Evolutionary conservation across 92 coral and sea anemone species (phyloP), one percentile per base, ranked within the genome.

Genomic region (Muricea muricata): DNA sequence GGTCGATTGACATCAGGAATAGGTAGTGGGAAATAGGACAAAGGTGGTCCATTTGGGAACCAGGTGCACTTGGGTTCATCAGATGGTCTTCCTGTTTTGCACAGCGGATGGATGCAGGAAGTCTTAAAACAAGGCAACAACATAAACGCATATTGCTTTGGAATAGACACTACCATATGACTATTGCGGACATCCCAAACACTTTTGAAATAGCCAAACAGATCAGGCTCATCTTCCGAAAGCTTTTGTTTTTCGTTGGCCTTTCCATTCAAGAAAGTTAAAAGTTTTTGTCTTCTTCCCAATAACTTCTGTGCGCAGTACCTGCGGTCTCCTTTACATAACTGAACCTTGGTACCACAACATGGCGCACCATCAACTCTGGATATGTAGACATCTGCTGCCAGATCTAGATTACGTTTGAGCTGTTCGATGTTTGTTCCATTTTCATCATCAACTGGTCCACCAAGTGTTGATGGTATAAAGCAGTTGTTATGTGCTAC

Each of bases 301-400:
- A 6, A 31, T 34, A 78, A 65, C 47, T 48, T 20, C 67, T 48
- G 67, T 20, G 86, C 79, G 69, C 48, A 66, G 47, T 65, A 78
- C 69, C 78, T 26, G 4, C 50, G 15, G 1, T 78, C 46, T 2
- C 86, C 86, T 69, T 67, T 32, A 35, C 67, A 7, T 24, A 82
- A 39, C 10, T 12, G 46, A 1, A 82, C 23, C 2, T 65, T 29
- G 24, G 67, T 67, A 0, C 69, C 50, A 28, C 78, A 78, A 82
- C 47, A 82, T 21, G 86, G 79, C 31, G 79, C 86, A 21, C 86
- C 86, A 69, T 82, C 9, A 1, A 82, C 86, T 82, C 65, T 82
- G 30, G 29, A 30, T 29, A 82, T 82, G 65, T 82, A 82, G 7
- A 29, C 39, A 31, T 68, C 86, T 18, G 50, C 69, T 25, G 86